phyloP scores from a whole-genome alignment of 2,888 invertebrate genomes.

The Drosophila mercatorum region DNA sequence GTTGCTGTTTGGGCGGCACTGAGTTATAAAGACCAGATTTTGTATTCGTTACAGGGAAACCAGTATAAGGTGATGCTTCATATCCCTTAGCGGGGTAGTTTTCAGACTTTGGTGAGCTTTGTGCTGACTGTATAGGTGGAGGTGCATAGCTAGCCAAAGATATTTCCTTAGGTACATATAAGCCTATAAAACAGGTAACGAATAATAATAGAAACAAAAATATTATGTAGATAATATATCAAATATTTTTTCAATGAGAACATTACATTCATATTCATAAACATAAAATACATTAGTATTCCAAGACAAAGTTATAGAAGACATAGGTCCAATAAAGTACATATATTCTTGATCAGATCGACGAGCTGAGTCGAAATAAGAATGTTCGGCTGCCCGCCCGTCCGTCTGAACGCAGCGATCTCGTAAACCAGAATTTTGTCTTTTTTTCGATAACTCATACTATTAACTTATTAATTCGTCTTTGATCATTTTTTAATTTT shows the following conservation, averaged over 20 bases:
- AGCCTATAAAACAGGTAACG: conserved; percentile 55
- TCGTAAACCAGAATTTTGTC: too few relatives aligned
- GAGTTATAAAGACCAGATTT: conserved; percentile 19
- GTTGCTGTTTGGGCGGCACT: conserved; percentile 59
- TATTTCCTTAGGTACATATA: conserved; percentile 84
- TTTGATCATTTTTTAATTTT: too few relatives aligned
- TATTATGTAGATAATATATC: background rate
- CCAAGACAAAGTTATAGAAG: background rate
- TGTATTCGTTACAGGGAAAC: conserved; percentile 35
- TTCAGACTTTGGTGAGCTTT: background rate
- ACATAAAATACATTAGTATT: background rate
- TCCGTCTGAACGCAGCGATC: too few relatives aligned
- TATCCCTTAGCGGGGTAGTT: conserved; percentile 3
- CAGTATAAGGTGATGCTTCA: background rate
- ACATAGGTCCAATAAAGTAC: too few relatives aligned
- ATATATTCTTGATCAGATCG: too few relatives aligned
- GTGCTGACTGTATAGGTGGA: conserved; percentile 60
- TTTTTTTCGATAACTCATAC: too few relatives aligned
- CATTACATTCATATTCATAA: background rate
- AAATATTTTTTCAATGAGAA: background rate
- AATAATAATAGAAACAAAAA: background rate
- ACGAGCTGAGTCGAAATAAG: too few relatives aligned
- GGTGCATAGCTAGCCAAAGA: conserved; percentile 83
- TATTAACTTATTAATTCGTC: too few relatives aligned
- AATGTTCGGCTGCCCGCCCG: too few relatives aligned